Conservation (phyloP, 2,888 invertebrate genomes). For the Zaprionus bogoriensis region DNA sequence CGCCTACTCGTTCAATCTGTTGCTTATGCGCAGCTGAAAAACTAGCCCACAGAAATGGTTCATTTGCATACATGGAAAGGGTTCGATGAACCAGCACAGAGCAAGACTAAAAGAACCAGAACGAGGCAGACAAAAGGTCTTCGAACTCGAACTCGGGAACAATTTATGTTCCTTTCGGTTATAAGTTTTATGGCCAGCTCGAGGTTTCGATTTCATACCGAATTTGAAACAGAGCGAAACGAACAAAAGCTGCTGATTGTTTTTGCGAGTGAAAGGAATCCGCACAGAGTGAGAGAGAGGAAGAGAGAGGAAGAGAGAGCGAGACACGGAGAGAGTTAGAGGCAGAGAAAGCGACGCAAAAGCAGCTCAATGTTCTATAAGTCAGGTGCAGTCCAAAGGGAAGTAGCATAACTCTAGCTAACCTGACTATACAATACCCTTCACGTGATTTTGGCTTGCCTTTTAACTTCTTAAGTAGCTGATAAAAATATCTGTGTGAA, state of each 20-base stretch:
- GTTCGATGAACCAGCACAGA: constrained; percentile 20
- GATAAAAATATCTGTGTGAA: no score
- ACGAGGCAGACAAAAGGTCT: constrained; percentile 1
- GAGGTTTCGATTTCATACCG: constrained; percentile 3
- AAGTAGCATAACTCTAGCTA: no score
- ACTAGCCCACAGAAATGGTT: constrained; percentile 9
- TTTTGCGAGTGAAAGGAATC: background rate
- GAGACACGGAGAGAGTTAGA: background rate
- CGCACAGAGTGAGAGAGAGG: background rate
- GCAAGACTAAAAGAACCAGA: background rate
- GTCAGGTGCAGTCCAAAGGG: background rate
- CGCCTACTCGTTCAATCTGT: background rate
- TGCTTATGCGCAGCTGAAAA: constrained; percentile 10
- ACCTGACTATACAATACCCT: no score
- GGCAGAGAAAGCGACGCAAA: background rate
- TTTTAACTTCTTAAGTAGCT: no score
- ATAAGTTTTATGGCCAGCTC: constrained; percentile 1
- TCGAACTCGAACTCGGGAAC: constrained; percentile 8
- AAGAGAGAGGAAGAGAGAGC: background rate
- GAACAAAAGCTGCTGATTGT: background rate
- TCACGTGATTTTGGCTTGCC: no score
- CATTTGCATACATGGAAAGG: constrained; percentile 18
- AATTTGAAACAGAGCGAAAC: background rate
- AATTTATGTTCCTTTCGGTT: constrained; percentile 8
- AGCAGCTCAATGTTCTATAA: background rate